These are phyloP conservation scores for Herpailurus yagouaroundi DNA, from an alignment of 2,113 vertebrate species.

Conservation along the genomic window DNA sequence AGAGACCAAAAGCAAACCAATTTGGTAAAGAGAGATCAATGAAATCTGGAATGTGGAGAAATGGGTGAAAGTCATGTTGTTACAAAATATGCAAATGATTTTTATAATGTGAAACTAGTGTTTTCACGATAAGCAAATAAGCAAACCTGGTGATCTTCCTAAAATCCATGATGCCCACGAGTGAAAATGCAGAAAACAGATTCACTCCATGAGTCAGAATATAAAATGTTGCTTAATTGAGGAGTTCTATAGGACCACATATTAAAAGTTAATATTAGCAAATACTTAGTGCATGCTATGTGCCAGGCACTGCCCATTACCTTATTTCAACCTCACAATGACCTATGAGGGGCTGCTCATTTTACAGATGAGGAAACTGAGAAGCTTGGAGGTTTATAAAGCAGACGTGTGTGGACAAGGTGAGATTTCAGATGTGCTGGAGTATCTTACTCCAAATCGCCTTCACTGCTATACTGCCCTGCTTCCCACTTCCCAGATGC, in stretches of 20 bases:
- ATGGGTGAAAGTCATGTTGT: background rate
- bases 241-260: background rate
- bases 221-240: background rate
- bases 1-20: background rate
- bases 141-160: background rate
- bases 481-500: background rate
- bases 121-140: background rate
- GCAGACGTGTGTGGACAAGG: background rate
- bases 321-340: background rate
- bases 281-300: background rate
- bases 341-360: background rate
- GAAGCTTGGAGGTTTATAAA: background rate
- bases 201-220: background rate
- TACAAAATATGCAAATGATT: background rate
- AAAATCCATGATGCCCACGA: background rate
- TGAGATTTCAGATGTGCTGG: background rate
- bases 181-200: background rate
- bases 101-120: background rate
- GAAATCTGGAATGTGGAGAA: background rate
- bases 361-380: background rate
- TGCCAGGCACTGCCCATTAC: background rate
- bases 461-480: background rate
- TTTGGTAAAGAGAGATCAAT: background rate
- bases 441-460: background rate
- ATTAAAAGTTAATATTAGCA: background rate